These are phyloP conservation scores for Dryocosmus kuriphilus DNA, from an alignment of 2,888 invertebrate species.

Conservation along the genomic window DNA sequence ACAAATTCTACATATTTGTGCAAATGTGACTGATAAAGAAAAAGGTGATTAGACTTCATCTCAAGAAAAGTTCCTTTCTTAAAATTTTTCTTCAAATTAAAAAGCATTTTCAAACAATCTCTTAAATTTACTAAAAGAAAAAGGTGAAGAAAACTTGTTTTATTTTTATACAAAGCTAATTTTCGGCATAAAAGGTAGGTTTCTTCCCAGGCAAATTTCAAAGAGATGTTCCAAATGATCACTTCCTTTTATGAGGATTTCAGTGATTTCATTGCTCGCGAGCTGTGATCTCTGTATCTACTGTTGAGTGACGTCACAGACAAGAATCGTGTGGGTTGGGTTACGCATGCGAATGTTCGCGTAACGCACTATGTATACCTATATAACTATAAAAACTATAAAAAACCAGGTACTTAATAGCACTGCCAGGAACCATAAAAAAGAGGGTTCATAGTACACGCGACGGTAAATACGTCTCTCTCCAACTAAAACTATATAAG, in stretches of 20 bases:
- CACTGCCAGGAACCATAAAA: neutral
- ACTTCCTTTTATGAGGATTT: conserved; percentile 38
- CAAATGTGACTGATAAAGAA: neutral
- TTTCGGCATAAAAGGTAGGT: neutral
- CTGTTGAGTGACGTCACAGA: conserved; percentile 55
- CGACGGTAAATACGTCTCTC: neutral
- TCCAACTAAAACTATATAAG: neutral
- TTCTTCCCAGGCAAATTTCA: neutral
- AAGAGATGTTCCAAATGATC: conserved; percentile 12
- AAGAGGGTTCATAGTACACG: conserved; percentile 1
- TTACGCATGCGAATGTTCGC: conserved; percentile 50
- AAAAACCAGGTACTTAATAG: conserved; percentile 23
- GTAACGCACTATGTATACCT: conserved; percentile 35
- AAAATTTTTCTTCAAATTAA: neutral
- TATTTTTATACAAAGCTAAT: neutral
- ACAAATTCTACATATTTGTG: conserved; percentile 10
- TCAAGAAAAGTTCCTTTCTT: neutral
- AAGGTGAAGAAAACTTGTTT: neutral
- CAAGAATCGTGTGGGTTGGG: conserved; percentile 50
- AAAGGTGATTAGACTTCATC: neutral
- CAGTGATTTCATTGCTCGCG: conserved; percentile 39
- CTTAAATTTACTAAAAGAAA: neutral
- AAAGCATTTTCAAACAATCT: neutral
- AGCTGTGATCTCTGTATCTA: conserved; percentile 35
- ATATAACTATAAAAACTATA: conserved; percentile 25